phyloP scores from a whole-genome alignment of 2,888 invertebrate species.

The Unio pictorum region DNA sequence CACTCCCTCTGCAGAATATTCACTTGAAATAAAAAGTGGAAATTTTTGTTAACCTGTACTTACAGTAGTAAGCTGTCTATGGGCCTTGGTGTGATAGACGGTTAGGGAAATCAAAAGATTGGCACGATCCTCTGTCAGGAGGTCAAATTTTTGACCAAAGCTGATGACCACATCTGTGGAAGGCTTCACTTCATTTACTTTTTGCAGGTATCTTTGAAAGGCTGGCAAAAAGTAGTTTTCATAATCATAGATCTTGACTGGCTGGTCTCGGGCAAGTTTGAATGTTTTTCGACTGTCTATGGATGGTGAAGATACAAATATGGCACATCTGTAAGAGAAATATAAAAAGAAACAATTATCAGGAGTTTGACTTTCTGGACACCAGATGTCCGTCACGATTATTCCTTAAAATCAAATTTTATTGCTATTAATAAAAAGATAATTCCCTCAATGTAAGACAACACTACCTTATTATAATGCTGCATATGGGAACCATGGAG shows the following conservation, averaged over 20 bases:
- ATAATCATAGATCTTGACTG: conserved; percentile 44
- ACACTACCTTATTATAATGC: too few species aligned
- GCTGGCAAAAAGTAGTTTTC: conserved; percentile 36
- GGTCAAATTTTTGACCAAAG: conserved; percentile 51
- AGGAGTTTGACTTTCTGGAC: not conserved
- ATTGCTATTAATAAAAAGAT: too few species aligned
- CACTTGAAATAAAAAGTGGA: too few species aligned
- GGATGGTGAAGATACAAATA: conserved; percentile 41
- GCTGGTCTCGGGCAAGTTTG: conserved; percentile 37
- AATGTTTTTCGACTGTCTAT: conserved; percentile 22
- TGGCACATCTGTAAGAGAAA: conserved; percentile 39
- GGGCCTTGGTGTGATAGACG: conserved; percentile 35
- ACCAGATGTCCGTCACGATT: too few species aligned
- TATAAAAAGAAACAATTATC: not conserved
- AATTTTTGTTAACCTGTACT: not conserved
- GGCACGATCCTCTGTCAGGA: conserved; percentile 22
- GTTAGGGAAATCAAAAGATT: conserved; percentile 46
- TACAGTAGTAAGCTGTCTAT: conserved; percentile 38
- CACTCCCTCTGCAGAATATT: too few species aligned
- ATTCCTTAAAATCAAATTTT: too few species aligned
- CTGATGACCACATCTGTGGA: conserved; percentile 41
- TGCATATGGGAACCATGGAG: too few species aligned
- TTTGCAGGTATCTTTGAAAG: conserved; percentile 25
- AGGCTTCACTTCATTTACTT: conserved; percentile 31
- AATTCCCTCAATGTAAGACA: too few species aligned